These are phyloP conservation scores for Andricus grossulariae DNA, from an alignment of 1,140 invertebrate species.

Conservation along the genomic window DNA sequence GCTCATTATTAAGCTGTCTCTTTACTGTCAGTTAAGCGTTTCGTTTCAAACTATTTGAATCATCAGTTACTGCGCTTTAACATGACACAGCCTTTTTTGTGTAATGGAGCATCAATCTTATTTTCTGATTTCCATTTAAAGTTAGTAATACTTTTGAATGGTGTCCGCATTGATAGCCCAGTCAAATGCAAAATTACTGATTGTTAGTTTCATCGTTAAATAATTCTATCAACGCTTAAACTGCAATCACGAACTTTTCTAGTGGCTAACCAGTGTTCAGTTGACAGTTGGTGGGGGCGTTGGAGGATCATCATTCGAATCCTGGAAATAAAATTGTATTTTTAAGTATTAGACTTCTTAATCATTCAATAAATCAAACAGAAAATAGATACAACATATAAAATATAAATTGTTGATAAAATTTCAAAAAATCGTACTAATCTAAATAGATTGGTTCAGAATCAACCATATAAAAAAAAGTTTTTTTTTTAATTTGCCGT, in stretches of 20 bases:
- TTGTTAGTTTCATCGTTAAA: conserved; percentile 21
- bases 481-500: too few relatives aligned
- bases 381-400: background rate
- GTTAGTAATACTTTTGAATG: background rate
- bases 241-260: background rate
- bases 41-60: background rate
- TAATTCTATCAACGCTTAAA: conserved; percentile 1
- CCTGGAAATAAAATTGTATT: conserved; percentile 53
- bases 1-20: background rate
- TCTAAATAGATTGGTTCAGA: too few relatives aligned
- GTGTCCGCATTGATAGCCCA: background rate
- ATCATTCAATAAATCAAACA: background rate
- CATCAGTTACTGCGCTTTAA: background rate
- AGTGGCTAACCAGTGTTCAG: conserved; percentile 43
- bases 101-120: background rate
- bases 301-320: conserved; percentile 59
- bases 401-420: too few relatives aligned
- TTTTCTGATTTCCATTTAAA: background rate
- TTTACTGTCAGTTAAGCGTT: background rate
- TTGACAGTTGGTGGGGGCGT: conserved; percentile 59
- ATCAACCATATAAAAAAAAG: too few relatives aligned
- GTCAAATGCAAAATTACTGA: conserved; percentile 16
- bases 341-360: conserved; percentile 16
- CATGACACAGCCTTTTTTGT: background rate
- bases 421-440: too few relatives aligned